A percentile compares a stretch with the other conserved stretches of the same genome.
Conservation (phyloP, 2,888 invertebrate genomes). For the Taphrorychus bicolor region DNA sequence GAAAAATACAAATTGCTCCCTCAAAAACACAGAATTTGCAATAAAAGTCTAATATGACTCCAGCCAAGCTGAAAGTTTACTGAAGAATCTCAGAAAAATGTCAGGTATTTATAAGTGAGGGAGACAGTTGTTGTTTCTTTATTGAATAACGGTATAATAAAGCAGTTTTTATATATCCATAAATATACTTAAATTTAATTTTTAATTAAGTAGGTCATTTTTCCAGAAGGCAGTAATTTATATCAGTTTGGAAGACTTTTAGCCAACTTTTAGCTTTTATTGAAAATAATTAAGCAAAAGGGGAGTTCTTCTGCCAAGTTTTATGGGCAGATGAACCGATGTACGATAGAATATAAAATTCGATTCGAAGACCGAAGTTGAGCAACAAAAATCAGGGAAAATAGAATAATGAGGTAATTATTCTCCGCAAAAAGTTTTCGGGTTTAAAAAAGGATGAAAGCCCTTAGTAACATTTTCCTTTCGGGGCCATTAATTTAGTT, state of each 20-base stretch:
- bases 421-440: conserved; percentile 28
- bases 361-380: neutral
- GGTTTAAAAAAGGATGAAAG: conserved; percentile 32
- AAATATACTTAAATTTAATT: too few species aligned
- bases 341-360: neutral
- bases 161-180: too few species aligned
- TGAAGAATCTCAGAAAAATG: too few species aligned
- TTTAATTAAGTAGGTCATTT: neutral
- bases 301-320: neutral
- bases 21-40: too few species aligned
- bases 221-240: conserved; percentile 6
- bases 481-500: conserved; percentile 35
- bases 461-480: conserved; percentile 23
- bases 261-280: neutral
- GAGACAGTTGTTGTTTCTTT: too few species aligned
- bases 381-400: conserved; percentile 14
- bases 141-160: too few species aligned
- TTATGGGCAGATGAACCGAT: conserved; percentile 7
- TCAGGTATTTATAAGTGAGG: too few species aligned
- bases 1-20: too few species aligned
- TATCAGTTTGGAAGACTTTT: neutral
- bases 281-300: conserved; percentile 5
- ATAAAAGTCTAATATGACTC: too few species aligned
- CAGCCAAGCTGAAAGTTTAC: too few species aligned
- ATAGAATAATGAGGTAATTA: conserved; percentile 25